Conservation (phyloP, 2,113 vertebrate genomes). For the Pontoporia blainvillei region DNA sequence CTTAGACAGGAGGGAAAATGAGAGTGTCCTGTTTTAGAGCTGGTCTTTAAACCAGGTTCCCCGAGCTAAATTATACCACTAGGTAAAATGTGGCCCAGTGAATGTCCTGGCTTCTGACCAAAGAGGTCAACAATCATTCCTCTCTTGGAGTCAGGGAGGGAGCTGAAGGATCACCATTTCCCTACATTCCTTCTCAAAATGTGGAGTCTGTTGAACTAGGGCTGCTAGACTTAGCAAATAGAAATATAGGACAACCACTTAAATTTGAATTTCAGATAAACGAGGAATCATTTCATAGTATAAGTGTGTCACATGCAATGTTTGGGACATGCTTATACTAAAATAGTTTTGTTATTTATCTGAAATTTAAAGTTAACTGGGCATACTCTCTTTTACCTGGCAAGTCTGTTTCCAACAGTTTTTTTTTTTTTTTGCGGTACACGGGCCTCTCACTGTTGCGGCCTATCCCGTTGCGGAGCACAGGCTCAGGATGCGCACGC, state of each 20-base stretch:
- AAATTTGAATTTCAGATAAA: not conserved
- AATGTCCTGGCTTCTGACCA: not conserved
- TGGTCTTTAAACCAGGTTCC: not conserved
- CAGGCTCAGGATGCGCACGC: too few relatives aligned
- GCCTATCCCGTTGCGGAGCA: too few relatives aligned
- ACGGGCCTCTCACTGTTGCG: too few relatives aligned
- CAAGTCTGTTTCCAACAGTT: not conserved
- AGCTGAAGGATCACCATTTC: not conserved
- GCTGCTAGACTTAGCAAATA: not conserved
- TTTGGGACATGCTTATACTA: not conserved
- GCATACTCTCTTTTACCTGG: not conserved
- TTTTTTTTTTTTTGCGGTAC: not conserved
- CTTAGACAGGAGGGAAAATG: not conserved
- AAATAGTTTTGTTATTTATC: not conserved
- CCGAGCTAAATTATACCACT: not conserved
- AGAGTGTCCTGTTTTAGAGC: not conserved
- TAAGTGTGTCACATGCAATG: not conserved
- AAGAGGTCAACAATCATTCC: not conserved
- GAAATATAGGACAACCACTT: not conserved
- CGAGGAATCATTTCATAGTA: not conserved
- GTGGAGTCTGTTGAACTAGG: not conserved
- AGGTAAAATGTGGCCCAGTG: not conserved
- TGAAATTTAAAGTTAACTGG: not conserved
- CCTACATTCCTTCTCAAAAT: not conserved
- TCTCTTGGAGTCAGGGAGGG: not conserved